Evolutionary conservation across 2,113 vertebrate genomes (phyloP), one percentile per base, ranked within the genome.

Genomic region (Pogonocichla stellata): DNA sequence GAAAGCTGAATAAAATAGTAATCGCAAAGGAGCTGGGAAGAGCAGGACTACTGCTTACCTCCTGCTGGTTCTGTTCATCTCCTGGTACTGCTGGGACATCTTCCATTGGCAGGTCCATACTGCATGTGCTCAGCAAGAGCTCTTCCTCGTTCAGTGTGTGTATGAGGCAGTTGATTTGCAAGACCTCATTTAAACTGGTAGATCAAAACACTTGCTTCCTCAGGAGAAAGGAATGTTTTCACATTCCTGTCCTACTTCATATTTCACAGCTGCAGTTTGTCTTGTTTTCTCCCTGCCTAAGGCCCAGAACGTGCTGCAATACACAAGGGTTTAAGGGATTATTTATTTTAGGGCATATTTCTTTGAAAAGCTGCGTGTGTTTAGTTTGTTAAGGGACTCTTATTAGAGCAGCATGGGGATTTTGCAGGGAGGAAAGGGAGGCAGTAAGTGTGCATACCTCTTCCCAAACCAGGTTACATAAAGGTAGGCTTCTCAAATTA

Each of bases 151-250:
- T 57, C 31, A 31, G 15, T 33, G 65, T 53, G 45, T 26, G 42
- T 19, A 48, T 2, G 5, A 93, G 81, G 81, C 42, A 38, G 16
- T 42, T 78, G 71, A 74, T 92, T 66, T 92, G 79, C 74, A 60
- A 92, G 82, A 43, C 64, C 79, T 66, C 47, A 58, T 92, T 96
- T 86, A 26, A 88, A 88, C 42, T 26, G 77, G 66, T 90, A 77
- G 58, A 88, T 97, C 58, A 90, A 88, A 96, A 86, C 4, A 29
- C 71, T 82, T 61, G 38, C 87, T 92, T 96, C 86, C 96, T 90
- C 64, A 24, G 88, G 93, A 96, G 93, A 95, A 96, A 94, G 90
- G 94, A 96, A 91, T 93, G 91, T 95, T 96, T 96, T 95, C 79
- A 91, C 64, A 82, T 94, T 96, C 90, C 70, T 94, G 87, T 94